Base-by-base conservation (phyloP, 2,113 vertebrate species). In the Boleophthalmus pectinirostris region DNA sequence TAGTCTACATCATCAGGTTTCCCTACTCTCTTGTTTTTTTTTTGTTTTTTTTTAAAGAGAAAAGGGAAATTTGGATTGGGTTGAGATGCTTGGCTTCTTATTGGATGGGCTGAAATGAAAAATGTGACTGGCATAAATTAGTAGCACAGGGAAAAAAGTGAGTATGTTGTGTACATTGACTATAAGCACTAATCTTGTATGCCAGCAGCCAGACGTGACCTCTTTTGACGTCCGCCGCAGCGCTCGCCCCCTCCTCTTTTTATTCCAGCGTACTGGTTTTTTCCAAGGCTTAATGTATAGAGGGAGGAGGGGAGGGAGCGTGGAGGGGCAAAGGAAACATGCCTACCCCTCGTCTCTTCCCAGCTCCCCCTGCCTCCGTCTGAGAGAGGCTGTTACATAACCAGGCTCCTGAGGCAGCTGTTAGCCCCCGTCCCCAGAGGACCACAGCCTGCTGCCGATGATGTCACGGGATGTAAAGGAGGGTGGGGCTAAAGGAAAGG, bases 131-230 rank as follows among this genome's bases (percentile, higher is more conserved):
- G 20, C 54, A 38, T 70, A 24, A 71, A 57, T 56, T 18, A 61
- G 23, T 60, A 72, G 29, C 38, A 63, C 38, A 67, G 66, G 47
- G 45, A n/a, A 65, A 61, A n/a, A 46, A 29, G 57, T 21, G 8
- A 18, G 23, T 61, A 21, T 68, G 33, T 69, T 67, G 63, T 46
- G 61, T 23, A 70, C 66, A 68, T 33, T 57, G 58, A 68, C 65
- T 16, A 64, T 65, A 66, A 78, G 74, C 63, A 35, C 43, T 86
- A 86, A 86, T 83, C 84, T 75, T 57, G 56, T 58, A 53, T 69
- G 82, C 85, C 77, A 14, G 57, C 69, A 79, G 79, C 80, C 74
- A 78, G 75, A 86, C 72, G 33, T 89, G 88, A 86, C 88, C 85
- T 89, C 85, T 21, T 85, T 83, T 91, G 70, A 84, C 83, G 70